phyloP scores from a whole-genome alignment of 92 coral and sea anemone species.

The Parazoanthus swiftii region DNA sequence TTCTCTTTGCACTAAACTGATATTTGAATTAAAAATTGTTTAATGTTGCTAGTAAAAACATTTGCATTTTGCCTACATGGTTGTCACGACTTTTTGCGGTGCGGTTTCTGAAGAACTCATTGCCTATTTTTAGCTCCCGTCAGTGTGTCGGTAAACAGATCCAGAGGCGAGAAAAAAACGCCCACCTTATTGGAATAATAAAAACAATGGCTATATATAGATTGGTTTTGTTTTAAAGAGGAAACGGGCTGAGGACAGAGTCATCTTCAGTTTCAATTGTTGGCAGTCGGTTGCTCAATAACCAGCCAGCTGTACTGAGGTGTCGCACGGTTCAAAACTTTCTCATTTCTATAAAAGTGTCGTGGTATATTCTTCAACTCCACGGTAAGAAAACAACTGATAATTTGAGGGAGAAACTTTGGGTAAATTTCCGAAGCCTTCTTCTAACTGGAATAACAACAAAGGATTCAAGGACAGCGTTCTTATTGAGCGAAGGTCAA shows the following conservation, averaged over 20 bases:
- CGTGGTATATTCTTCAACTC: neutral
- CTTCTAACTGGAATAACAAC: conserved; percentile 13
- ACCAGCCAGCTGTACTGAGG: neutral
- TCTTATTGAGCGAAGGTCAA: neutral
- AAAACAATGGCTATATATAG: conserved; percentile 41
- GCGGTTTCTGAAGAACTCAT: neutral
- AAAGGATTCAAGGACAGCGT: neutral
- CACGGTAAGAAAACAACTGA: neutral
- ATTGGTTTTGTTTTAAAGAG: conserved; percentile 28
- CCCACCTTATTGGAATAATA: conserved; percentile 36
- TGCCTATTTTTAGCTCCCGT: conserved; percentile 25
- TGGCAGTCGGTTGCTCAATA: neutral
- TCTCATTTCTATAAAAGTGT: neutral
- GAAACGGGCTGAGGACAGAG: conserved; percentile 1
- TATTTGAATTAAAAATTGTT: neutral
- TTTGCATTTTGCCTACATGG: neutral
- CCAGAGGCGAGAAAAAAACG: neutral
- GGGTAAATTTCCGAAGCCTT: neutral
- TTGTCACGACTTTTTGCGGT: neutral
- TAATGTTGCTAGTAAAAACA: neutral
- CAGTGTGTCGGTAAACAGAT: conserved; percentile 15
- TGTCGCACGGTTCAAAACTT: neutral
- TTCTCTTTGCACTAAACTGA: neutral
- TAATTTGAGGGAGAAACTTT: neutral
- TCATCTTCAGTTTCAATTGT: conserved; percentile 19